phyloP scores from a whole-genome alignment of 64 coral and sea anemone species.

The Stichodactyla helianthus region DNA sequence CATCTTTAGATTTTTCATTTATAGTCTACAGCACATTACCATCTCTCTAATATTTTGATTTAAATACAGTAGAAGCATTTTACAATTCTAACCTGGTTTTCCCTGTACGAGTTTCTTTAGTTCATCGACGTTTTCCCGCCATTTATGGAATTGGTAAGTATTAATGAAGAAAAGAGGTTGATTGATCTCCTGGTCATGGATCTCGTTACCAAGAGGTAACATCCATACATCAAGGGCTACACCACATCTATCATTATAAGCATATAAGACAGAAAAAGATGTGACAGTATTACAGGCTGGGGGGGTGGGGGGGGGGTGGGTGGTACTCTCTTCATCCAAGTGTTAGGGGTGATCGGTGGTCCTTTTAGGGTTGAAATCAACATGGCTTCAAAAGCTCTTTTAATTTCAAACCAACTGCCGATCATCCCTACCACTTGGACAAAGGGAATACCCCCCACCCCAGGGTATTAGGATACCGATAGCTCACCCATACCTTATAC shows the following conservation, averaged over 20 bases:
- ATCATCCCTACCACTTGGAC: too few species aligned
- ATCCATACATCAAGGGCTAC: slow-evolving; percentile 89
- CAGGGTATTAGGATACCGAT: too few species aligned
- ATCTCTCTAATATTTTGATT: not conserved
- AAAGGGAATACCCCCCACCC: too few species aligned
- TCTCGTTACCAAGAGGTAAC: slow-evolving; percentile 74
- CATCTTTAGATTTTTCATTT: too few species aligned
- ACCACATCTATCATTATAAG: slow-evolving; percentile 46
- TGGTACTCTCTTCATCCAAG: too few species aligned
- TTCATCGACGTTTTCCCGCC: slow-evolving; percentile 71
- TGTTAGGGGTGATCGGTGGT: too few species aligned
- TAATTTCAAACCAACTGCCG: too few species aligned
- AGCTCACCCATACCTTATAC: too few species aligned
- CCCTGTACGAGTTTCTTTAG: slow-evolving; percentile 63
- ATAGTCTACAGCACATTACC: not conserved
- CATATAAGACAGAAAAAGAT: not conserved
- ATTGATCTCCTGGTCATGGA: slow-evolving; percentile 43
- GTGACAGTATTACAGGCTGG: too few species aligned
- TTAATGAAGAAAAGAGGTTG: slow-evolving; percentile 90
- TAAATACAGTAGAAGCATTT: not conserved
- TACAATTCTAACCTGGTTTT: slow-evolving; percentile 54
- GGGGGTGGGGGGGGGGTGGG: too few species aligned
- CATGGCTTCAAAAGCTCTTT: too few species aligned
- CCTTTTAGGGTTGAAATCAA: too few species aligned
- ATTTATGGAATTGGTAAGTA: slow-evolving; percentile 78